Evolutionary conservation across 2,888 invertebrate species (phyloP), one percentile per base, ranked within the genome.

Genomic region (Ptycholaimellus sp.): DNA sequence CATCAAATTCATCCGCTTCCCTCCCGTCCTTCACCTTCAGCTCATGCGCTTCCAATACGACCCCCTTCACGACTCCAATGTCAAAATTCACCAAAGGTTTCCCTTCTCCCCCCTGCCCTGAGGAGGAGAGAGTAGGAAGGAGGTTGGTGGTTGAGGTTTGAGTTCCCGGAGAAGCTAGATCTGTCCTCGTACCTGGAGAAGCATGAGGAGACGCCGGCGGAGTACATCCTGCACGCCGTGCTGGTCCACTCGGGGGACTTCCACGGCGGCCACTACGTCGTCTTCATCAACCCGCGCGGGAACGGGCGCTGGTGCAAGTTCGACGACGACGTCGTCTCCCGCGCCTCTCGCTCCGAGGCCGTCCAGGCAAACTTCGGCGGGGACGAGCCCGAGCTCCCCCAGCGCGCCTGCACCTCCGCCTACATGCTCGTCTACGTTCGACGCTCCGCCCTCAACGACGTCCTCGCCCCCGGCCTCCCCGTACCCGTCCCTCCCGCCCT

Each of bases 401-500:
- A 82, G 41, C 79, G 83, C 54, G 81, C 83, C 58, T 87, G 83
- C 65, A 90, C 90, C 52, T 93, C 85, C 60, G 93, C 93, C n/a
- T 93, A 93, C 67, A 93, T 93, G 90, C 71, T 93, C 67, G 90
- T 93, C 36, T 93, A 93, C 61, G 87, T 93, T 57, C 72, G 85
- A 48, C 78, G 83, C 63, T 58, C 59, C 44, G 51, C 29, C n/a
- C n/a, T n/a, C n/a, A n/a, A n/a, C n/a, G n/a, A n/a, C n/a, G n/a
- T n/a, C n/a, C n/a, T n/a, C n/a, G n/a, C n/a, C 66, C 76, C 80
- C 56, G 81, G 87, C 23, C 74, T 74, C 16, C 82, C 83, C 60
- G 72, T 71, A 37, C 87, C 93, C 63, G 93, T 96, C 60, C 93
- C 93, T 44, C 67, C 69, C 51, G 58, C 60, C 19, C 68, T 90